These are phyloP conservation scores for Trichopoda pennipes DNA, from an alignment of 2,888 invertebrate genomes.

Conservation along the genomic window DNA sequence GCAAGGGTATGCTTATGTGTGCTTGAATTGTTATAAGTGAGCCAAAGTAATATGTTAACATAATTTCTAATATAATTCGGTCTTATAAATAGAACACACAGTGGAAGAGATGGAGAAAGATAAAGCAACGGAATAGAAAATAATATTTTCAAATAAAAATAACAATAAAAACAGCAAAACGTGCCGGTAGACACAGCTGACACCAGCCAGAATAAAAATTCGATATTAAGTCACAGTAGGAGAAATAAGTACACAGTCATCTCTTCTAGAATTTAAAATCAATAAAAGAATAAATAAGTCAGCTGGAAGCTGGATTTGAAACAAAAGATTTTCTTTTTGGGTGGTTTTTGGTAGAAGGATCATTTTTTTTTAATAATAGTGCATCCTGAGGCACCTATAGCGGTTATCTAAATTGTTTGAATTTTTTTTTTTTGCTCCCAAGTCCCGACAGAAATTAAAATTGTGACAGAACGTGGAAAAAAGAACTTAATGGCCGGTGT, in stretches of 20 bases:
- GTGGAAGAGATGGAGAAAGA: neutral
- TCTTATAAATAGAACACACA: conserved; percentile 41
- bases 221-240: neutral
- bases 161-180: conserved; percentile 4
- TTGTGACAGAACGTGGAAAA: too few species aligned
- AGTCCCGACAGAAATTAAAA: too few species aligned
- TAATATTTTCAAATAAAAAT: neutral
- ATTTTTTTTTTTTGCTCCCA: too few species aligned
- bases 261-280: too few species aligned
- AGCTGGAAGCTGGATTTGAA: too few species aligned
- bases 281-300: too few species aligned
- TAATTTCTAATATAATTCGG: conserved; percentile 56
- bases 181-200: conserved; percentile 8
- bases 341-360: too few species aligned
- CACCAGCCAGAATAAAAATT: conserved; percentile 5
- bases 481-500: too few species aligned
- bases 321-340: too few species aligned
- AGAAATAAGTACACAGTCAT: neutral
- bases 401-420: too few species aligned
- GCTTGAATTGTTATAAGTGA: conserved; percentile 9
- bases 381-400: too few species aligned
- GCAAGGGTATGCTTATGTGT: conserved; percentile 13
- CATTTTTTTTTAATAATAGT: too few species aligned
- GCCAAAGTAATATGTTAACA: conserved; percentile 62
- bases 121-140: neutral